These are phyloP conservation scores for Cacatua alba DNA, from an alignment of 2,113 vertebrate species.

Conservation along the genomic window DNA sequence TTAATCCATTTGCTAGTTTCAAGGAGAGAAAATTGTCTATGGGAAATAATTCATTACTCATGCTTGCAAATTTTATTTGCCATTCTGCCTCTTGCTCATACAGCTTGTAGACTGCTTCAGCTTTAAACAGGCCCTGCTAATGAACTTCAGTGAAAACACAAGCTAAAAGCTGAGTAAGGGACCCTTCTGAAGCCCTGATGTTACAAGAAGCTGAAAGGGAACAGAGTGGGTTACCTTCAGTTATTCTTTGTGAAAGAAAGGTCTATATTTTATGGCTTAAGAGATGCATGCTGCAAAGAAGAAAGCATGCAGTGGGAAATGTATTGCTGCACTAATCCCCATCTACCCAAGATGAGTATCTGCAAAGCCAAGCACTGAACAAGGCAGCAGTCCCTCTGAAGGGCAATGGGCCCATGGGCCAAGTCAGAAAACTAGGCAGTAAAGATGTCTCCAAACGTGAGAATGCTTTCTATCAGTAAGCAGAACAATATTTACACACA, in stretches of 20 bases:
- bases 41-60: conserved; percentile 3
- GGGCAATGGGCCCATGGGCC: background rate
- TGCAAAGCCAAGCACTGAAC: background rate
- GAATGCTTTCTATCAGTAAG: background rate
- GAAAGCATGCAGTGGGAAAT: background rate
- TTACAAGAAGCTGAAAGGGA: conserved; percentile 2
- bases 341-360: background rate
- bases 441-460: background rate
- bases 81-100: background rate
- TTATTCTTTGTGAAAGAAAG: background rate
- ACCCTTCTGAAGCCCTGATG: background rate
- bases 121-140: background rate
- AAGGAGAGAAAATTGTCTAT: background rate
- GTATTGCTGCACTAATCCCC: background rate
- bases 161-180: background rate
- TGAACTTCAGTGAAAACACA: background rate
- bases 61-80: background rate
- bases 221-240: background rate
- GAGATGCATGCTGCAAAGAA: background rate
- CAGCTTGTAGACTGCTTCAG: background rate
- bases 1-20: background rate
- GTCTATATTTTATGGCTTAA: background rate
- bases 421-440: background rate
- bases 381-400: background rate
- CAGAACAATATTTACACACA: background rate